Conservation (phyloP, 1,140 invertebrate species). For the Carposina sasakii region DNA sequence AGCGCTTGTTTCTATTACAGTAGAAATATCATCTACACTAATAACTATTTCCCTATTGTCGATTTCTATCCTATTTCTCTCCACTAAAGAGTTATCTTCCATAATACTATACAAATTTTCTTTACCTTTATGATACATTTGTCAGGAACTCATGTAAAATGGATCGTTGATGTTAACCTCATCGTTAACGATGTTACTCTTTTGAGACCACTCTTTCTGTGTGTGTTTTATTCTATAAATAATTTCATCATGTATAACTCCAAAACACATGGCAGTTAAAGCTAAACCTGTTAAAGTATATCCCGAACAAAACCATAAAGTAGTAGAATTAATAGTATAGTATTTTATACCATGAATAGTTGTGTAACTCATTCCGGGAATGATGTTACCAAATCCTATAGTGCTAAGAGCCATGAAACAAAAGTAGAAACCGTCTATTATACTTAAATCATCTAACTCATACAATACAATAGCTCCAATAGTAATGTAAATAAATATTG, state of each 20-base stretch:
- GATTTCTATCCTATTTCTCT: slow-evolving; percentile 62
- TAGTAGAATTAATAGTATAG: slow-evolving; percentile 68
- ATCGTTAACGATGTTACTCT: slow-evolving; percentile 67
- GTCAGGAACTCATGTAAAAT: slow-evolving; percentile 72
- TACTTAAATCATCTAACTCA: slow-evolving; percentile 87
- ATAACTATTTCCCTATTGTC: slow-evolving; percentile 66
- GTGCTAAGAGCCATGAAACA: slow-evolving; percentile 96
- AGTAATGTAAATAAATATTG: slow-evolving; percentile 89
- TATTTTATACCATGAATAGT: slow-evolving; percentile 68
- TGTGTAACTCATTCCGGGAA: slow-evolving; percentile 82
- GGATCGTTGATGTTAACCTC: slow-evolving; percentile 67
- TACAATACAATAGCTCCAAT: slow-evolving; percentile 91
- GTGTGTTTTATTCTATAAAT: slow-evolving; percentile 83
- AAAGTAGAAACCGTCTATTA: slow-evolving; percentile 93
- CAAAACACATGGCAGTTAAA: slow-evolving; percentile 97
- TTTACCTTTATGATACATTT: slow-evolving; percentile 68
- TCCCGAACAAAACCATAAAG: slow-evolving; percentile 92
- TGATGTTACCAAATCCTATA: slow-evolving; percentile 92
- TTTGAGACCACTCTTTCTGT: slow-evolving; percentile 70
- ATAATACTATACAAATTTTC: slow-evolving; percentile 73
- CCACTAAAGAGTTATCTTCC: slow-evolving; percentile 62
- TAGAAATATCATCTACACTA: slow-evolving; percentile 61
- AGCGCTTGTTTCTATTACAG: slow-evolving; percentile 34
- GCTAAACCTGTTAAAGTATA: slow-evolving; percentile 97
- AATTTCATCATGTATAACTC: slow-evolving; percentile 96